phyloP scores from a whole-genome alignment of 2,888 invertebrate genomes.

The Theretra japonica region DNA sequence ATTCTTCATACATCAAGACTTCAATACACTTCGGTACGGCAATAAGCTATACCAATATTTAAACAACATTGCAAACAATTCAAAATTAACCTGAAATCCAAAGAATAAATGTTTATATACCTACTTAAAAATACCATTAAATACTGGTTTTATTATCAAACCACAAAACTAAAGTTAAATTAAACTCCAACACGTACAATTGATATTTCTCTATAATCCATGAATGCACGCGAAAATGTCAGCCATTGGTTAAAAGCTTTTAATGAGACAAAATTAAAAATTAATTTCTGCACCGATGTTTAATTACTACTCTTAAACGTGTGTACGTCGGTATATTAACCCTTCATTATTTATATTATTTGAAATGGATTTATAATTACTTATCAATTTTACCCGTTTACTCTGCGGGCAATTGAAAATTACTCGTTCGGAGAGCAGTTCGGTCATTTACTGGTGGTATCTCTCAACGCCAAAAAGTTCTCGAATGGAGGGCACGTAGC shows the following conservation, averaged over 20 bases:
- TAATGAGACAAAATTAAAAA: constrained; percentile 1
- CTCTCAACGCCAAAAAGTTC: no score
- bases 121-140: background rate
- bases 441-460: no score
- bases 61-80: no score
- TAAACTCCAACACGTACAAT: background rate
- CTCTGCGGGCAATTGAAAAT: background rate
- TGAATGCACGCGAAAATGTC: background rate
- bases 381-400: background rate
- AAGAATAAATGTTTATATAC: background rate
- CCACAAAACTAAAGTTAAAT: background rate
- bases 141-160: background rate
- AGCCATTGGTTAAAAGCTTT: constrained; percentile 4
- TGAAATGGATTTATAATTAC: background rate
- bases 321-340: background rate
- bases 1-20: no score
- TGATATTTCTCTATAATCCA: background rate
- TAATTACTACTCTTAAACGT: background rate
- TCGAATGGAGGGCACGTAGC: no score
- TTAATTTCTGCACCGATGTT: background rate
- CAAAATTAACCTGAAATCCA: background rate
- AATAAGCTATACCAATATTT: no score
- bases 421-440: background rate
- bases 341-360: background rate
- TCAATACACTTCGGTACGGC: no score